Evolutionary conservation across 2,113 vertebrate species (phyloP), one percentile per base, ranked within the genome.

Genomic region (Daubentonia madagascariensis): DNA sequence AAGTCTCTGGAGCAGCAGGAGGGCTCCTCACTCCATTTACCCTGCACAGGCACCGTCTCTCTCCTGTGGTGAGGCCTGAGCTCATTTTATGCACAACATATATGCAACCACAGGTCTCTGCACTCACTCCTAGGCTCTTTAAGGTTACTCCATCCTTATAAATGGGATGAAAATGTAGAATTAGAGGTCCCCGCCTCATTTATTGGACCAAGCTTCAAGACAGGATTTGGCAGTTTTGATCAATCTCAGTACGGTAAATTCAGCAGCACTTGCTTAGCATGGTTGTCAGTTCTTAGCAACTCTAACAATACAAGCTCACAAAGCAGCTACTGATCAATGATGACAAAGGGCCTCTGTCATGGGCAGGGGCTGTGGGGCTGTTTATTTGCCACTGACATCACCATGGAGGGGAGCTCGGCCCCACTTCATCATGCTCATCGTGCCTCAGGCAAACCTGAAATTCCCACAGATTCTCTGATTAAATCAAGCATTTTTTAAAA

Each of bases 341-440:
- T 30, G 65, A 97, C 96, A 97, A 88, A 96, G 72, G 37, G 70
- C 50, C 57, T 97, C 94, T 97, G 83, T 96, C 54, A 65, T 63
- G 61, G 28, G 28, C 61, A 63, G 25, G 61, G 61, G 61, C 61
- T 63, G 28, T 10, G 11, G 72, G 81, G 75, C 75, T 81, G 40
- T 43, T 87, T n/a, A 43, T 37, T 61, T 8, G 59, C 18, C 1
- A 0, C 6, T 35, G 68, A 85, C 25, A 40, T 14, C 57, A 28
- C 45, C 32, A 5, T 9, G 73, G 83, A 81, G 73, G 70, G 54
- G 9, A 68, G 72, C 40, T 5, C 2, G 40, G 72, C 52, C 48
- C 32, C 0, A 0, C 57, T 89, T 85, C 84, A 30, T 32, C 48
- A 45, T 30, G 57, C 61, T 78, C 48, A 6, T 16, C 23, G 18